Conservation (phyloP, 2,113 vertebrate species). For the Boulengerochromis microlepis region DNA sequence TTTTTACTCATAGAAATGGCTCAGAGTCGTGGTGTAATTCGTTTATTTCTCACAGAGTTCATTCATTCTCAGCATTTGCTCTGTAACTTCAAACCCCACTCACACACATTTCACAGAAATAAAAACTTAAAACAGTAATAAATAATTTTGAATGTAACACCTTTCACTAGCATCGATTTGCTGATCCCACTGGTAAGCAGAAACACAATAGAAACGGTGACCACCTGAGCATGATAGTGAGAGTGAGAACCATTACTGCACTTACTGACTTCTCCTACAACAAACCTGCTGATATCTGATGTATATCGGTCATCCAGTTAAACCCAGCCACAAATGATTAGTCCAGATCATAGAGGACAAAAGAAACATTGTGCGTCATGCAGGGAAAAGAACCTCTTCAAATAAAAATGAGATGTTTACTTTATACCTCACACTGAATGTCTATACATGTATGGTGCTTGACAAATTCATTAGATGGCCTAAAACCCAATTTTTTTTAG, state of each 20-base stretch:
- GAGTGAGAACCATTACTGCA: neutral
- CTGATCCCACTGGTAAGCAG: neutral
- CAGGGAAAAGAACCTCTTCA: neutral
- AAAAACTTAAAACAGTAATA: neutral
- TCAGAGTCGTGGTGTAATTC: neutral
- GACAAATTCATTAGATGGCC: neutral
- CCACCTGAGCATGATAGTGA: neutral
- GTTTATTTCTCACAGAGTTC: constrained; percentile 44
- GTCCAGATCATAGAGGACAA: neutral
- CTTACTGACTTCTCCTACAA: neutral
- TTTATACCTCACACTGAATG: neutral
- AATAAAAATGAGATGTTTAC: constrained; percentile 2
- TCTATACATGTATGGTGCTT: neutral
- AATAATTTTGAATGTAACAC: neutral
- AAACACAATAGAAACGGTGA: neutral
- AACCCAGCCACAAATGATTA: neutral
- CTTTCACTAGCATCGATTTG: neutral
- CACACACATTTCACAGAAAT: constrained; percentile 12
- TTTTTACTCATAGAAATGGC: neutral
- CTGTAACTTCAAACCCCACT: neutral
- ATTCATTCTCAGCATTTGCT: neutral
- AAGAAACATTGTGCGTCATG: constrained; percentile 32
- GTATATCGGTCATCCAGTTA: neutral
- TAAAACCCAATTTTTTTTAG: neutral
- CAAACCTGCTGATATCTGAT: neutral